A percentile compares a stretch with the other conserved stretches of the same genome.
Conservation (phyloP, 2,888 invertebrate genomes). For the Zygaena filipendulae region DNA sequence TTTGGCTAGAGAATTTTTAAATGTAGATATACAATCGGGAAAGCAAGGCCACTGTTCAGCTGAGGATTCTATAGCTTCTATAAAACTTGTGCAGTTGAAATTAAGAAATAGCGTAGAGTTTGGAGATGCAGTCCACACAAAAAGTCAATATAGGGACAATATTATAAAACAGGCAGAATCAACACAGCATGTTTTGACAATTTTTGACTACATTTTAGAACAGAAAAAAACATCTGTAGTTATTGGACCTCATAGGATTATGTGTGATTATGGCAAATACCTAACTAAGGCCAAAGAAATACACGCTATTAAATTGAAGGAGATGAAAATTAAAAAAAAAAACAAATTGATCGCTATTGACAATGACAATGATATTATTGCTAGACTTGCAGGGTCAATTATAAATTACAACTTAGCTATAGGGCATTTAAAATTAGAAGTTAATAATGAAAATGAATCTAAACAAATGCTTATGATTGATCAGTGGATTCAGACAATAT, state of each 20-base stretch:
- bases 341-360: constrained; percentile 61
- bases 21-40: constrained; percentile 79
- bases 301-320: constrained; percentile 40
- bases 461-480: constrained; percentile 70
- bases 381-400: constrained; percentile 52
- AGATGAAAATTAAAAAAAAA: constrained; percentile 63
- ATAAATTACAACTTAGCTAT: constrained; percentile 70
- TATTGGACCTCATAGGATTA: constrained; percentile 66
- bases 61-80: constrained; percentile 89
- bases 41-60: constrained; percentile 79
- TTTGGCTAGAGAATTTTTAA: constrained; percentile 82
- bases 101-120: constrained; percentile 79
- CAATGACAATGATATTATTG: constrained; percentile 58
- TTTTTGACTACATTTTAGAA: constrained; percentile 64
- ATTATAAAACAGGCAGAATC: constrained; percentile 33
- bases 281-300: constrained; percentile 64
- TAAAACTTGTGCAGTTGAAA: constrained; percentile 91
- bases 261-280: constrained; percentile 71
- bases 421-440: constrained; percentile 70
- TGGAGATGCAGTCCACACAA: constrained; percentile 78
- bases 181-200: constrained; percentile 51
- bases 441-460: constrained; percentile 44
- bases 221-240: constrained; percentile 63
- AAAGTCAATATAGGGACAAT: constrained; percentile 53
- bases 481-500: constrained; percentile 39